Percentiles rank a stretch among this genome's conserved stretches.
phyloP scores from a whole-genome alignment of 2,888 invertebrate genomes.

The Drosophila helvetica region DNA sequence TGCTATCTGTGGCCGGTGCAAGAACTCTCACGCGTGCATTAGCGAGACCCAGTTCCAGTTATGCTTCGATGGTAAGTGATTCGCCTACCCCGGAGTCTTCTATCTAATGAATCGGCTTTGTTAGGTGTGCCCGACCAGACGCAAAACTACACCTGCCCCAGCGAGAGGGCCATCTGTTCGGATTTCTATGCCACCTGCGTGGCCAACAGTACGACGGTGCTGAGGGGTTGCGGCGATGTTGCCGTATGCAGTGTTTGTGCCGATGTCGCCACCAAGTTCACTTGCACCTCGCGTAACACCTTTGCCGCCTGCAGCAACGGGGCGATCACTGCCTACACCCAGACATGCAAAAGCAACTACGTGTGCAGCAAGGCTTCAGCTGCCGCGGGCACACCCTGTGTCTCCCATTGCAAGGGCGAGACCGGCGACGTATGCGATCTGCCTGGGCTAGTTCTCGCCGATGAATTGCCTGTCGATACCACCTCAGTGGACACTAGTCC shows the following conservation, averaged over 20 bases:
- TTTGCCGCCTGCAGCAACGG: slow-evolving; percentile 58
- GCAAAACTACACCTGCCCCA: slow-evolving; percentile 50
- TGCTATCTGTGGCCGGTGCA: slow-evolving; percentile 69
- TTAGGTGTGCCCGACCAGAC: slow-evolving; percentile 41
- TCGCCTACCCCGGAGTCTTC: rapidly evolving
- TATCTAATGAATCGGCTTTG: no score
- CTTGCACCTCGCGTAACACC: slow-evolving; percentile 71
- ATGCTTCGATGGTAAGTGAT: slow-evolving; percentile 65
- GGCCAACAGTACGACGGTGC: rapidly evolving
- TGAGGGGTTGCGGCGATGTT: slow-evolving; percentile 62
- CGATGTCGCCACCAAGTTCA: not conserved
- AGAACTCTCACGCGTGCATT: slow-evolving; percentile 61
- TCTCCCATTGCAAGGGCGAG: slow-evolving; percentile 30
- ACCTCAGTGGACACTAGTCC: not conserved
- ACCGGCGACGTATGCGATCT: slow-evolving; percentile 58
- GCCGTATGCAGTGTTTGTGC: slow-evolving; percentile 58
- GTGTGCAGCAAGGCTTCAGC: slow-evolving; percentile 59
- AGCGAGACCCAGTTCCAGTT: slow-evolving; percentile 50
- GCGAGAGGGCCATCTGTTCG: slow-evolving; percentile 60
- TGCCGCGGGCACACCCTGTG: slow-evolving; percentile 48
- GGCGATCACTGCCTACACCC: not conserved
- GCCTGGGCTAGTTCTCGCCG: not conserved
- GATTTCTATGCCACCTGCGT: slow-evolving; percentile 47
- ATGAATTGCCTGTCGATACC: not conserved
- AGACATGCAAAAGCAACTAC: slow-evolving; percentile 41